Evolutionary conservation across 2,797 vertebrate species (phyloP).

Genomic region (Oreochromis mossambicus): DNA sequence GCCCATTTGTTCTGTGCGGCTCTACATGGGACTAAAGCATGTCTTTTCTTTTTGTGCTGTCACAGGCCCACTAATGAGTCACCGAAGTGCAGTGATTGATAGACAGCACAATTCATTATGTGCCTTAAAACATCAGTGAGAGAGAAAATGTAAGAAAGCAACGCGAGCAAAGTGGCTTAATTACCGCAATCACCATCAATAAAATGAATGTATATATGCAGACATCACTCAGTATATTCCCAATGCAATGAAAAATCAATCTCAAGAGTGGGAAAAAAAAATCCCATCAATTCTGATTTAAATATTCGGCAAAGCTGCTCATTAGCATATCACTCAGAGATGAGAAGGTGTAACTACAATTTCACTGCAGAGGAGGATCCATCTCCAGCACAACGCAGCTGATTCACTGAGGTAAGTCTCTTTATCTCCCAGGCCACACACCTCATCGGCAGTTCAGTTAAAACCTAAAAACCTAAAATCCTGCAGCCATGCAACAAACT

Average conservation of each 20-base stretch:
- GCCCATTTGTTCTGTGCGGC: slow-evolving; percentile 25
- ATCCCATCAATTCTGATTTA: slow-evolving; percentile 25
- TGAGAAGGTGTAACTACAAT: slow-evolving; percentile 11
- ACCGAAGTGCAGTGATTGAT: slow-evolving; percentile 43
- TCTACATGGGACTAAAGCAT: neutral
- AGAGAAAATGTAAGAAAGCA: slow-evolving; percentile 23
- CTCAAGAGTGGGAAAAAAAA: neutral
- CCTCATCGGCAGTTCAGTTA: neutral
- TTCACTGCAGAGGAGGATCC: neutral
- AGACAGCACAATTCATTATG: slow-evolving; percentile 42
- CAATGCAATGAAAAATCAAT: slow-evolving; percentile 20
- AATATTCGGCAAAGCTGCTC: slow-evolving; percentile 23
- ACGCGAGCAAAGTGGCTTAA: slow-evolving; percentile 32
- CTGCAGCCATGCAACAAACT: neutral
- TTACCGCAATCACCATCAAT: slow-evolving; percentile 42
- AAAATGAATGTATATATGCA: slow-evolving; percentile 21
- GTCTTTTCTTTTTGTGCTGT: slow-evolving; percentile 15
- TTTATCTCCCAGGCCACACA: neutral
- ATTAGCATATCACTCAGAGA: slow-evolving; percentile 26
- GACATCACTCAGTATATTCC: slow-evolving; percentile 13
- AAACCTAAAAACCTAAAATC: neutral
- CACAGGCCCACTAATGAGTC: slow-evolving; percentile 16
- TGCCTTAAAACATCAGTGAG: slow-evolving; percentile 26
- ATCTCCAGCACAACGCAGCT: neutral
- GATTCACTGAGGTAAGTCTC: neutral